A percentile compares a stretch with the other conserved stretches of the same genome.
phyloP scores from a whole-genome alignment of 2,888 invertebrate species.

The Aphodius sticticus region DNA sequence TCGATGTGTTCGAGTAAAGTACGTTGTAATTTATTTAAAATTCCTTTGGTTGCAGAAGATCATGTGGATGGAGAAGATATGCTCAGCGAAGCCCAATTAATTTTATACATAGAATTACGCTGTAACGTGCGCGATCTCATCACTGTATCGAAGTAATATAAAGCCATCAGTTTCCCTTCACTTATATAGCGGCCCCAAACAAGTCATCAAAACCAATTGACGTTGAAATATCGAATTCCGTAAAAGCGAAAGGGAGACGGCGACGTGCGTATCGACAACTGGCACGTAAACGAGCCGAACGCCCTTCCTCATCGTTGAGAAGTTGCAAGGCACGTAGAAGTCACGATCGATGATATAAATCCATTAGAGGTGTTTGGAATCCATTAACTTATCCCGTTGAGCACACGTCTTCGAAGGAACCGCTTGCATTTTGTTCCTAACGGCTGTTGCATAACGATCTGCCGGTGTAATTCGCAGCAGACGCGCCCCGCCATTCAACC shows the following conservation, averaged over 20 bases:
- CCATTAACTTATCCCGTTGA: slow-evolving; percentile 31
- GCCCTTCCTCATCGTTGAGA: background rate
- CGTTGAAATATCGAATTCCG: slow-evolving; percentile 4
- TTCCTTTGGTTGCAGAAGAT: too few relatives aligned
- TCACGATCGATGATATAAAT: slow-evolving; percentile 29
- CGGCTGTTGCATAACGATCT: slow-evolving; percentile 9
- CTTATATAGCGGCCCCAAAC: background rate
- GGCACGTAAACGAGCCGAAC: background rate
- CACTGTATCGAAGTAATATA: background rate
- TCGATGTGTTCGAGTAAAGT: too few relatives aligned
- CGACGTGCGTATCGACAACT: background rate
- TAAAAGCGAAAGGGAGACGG: background rate
- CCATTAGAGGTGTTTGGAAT: slow-evolving; percentile 32
- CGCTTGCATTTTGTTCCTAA: slow-evolving; percentile 13
- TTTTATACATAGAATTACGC: too few relatives aligned
- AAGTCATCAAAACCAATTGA: slow-evolving; percentile 4
- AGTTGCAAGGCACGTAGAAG: slow-evolving; percentile 20
- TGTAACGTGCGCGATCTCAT: too few relatives aligned
- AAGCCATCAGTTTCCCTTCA: background rate
- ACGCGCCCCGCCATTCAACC: background rate
- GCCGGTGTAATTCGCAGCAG: background rate
- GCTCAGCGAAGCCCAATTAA: too few relatives aligned
- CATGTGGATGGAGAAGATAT: too few relatives aligned
- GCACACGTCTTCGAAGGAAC: slow-evolving; percentile 11
- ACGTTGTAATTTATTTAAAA: too few relatives aligned